Conservation (phyloP, 2,113 vertebrate genomes). For the Ctenomys sociabilis region DNA sequence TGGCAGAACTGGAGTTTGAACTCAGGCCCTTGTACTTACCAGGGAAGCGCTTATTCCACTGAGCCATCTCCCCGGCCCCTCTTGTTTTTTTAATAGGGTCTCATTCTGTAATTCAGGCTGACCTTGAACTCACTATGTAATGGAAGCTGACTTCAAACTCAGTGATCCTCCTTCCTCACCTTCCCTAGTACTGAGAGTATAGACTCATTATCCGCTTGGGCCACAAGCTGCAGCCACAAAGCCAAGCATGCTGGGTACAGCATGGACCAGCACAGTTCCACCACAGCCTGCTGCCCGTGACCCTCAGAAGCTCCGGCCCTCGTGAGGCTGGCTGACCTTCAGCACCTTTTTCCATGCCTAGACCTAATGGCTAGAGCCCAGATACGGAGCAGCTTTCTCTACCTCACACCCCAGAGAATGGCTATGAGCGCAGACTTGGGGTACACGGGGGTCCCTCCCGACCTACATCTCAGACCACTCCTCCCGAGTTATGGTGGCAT, state of each 20-base stretch:
- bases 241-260: not conserved
- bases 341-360: not conserved
- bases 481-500: constrained; percentile 4
- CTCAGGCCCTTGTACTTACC: too few relatives aligned
- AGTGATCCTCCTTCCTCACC: not conserved
- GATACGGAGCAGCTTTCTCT: not conserved
- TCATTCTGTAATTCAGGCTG: not conserved
- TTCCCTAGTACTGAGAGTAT: not conserved
- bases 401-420: constrained; percentile 57
- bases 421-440: constrained; percentile 14
- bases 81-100: not conserved
- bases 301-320: not conserved
- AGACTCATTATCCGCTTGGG: not conserved
- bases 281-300: not conserved
- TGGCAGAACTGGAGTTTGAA: too few relatives aligned
- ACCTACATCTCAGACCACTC: not conserved
- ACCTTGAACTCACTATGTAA: not conserved
- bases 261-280: rapidly evolving
- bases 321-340: not conserved
- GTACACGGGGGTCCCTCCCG: not conserved
- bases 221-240: not conserved
- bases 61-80: too few relatives aligned
- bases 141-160: not conserved
- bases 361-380: not conserved
- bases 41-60: too few relatives aligned